phyloP scores from a whole-genome alignment of 2,113 vertebrate species.

The Tetraodon nigroviridis region DNA sequence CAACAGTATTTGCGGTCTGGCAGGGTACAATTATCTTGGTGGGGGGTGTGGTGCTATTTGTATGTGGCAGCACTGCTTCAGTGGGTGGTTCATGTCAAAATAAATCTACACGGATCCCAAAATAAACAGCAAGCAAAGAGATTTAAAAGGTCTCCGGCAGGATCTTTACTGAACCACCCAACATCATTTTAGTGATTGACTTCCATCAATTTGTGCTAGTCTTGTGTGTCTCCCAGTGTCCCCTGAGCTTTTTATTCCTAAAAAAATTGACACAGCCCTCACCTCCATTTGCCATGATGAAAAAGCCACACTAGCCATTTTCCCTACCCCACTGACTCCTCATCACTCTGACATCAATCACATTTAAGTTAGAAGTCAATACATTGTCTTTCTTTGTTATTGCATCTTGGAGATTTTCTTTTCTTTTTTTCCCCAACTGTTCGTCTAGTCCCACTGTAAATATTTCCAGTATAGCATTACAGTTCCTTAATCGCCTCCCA shows the following conservation, averaged over 20 bases:
- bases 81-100: not conserved
- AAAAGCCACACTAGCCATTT: constrained; percentile 6
- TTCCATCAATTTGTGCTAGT: constrained; percentile 15
- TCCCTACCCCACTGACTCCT: not conserved
- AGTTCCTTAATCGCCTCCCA: constrained; percentile 46
- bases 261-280: constrained; percentile 26
- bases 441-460: constrained; percentile 58
- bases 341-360: not conserved
- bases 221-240: constrained; percentile 6
- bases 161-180: constrained; percentile 41
- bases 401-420: constrained; percentile 10
- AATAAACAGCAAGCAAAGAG: not conserved
- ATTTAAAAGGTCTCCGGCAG: constrained; percentile 8
- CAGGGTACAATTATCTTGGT: not conserved
- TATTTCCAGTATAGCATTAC: constrained; percentile 66
- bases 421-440: constrained; percentile 34
- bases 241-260: constrained; percentile 17
- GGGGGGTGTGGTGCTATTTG: too few species aligned
- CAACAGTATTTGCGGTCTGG: not conserved
- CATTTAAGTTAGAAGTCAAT: constrained; percentile 8
- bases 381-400: constrained; percentile 40
- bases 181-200: constrained; percentile 12
- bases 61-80: not conserved
- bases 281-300: not conserved
- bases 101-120: too few species aligned